Base-by-base conservation (phyloP, 2,113 vertebrate species). In the Gymnocephalus cernua region DNA sequence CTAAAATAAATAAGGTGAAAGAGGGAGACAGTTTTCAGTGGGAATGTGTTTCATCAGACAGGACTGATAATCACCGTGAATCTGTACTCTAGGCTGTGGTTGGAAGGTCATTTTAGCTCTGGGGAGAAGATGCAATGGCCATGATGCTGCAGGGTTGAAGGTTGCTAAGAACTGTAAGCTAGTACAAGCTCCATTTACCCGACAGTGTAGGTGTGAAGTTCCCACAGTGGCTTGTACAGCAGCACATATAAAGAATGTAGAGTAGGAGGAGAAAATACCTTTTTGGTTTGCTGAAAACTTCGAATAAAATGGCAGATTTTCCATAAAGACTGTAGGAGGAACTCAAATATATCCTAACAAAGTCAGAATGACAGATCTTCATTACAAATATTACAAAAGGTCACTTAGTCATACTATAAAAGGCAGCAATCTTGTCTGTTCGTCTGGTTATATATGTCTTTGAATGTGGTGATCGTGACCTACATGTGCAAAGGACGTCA, bases 61-160 rank as follows among this genome's bases (percentile, higher is more conserved):
- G 47, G 35, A 72, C 35, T 35, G 48, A 77, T 2, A 50, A 54
- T 21, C 16, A 25, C 9, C 23, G 16, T 44, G 7, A 0, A 21
- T 59, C 15, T 73, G 25, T 32, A n/a, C 44, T 58, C 21, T 16
- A 44, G 13, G 38, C 47, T 66, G 27, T 6, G 44, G 27, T 14
- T 41, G 14, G 58, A 81, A 82, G 75, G 67, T 79, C 54, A 71
- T 19, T 63, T 61, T n/a, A 75, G 14, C 44, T 70, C 57, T 18
- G 58, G 23, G 67, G 53, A 84, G 47, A 61, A 8, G 35, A 77
- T 44, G 45, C 4, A 10, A 59, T 32, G 16, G 27, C 21, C 67
- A 57, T 13, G 48, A 61, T 65, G 56, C 27, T 63, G 14, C 29
- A 41, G n/a, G 25, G 48, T 4, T 80, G 38, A 38, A 72, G 11